Evolutionary conservation across 2,888 invertebrate species (phyloP).

Genomic region (Entomobrya proxima): DNA sequence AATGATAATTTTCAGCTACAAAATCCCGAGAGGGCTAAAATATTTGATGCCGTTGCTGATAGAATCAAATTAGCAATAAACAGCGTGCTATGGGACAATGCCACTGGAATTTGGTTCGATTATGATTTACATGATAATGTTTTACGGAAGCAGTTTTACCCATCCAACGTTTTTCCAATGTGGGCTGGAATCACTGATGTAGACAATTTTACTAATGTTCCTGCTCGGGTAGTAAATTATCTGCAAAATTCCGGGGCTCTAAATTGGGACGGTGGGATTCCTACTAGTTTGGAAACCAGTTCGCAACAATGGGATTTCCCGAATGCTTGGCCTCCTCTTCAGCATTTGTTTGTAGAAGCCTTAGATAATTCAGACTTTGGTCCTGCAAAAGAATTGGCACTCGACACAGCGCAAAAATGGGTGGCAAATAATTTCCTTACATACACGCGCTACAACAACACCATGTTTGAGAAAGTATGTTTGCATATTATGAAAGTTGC

Average conservation of each 20-base stretch:
- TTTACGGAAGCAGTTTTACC: constrained; percentile 83
- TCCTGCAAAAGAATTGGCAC: constrained; percentile 83
- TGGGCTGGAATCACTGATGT: constrained; percentile 80
- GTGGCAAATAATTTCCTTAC: constrained; percentile 87
- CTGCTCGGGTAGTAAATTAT: constrained; percentile 82
- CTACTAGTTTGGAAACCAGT: constrained; percentile 86
- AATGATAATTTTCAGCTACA: constrained; percentile 18
- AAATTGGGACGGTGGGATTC: constrained; percentile 85
- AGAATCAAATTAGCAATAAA: constrained; percentile 82
- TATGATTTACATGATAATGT: constrained; percentile 83
- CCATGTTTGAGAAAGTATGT: constrained; percentile 89
- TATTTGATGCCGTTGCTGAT: constrained; percentile 78
- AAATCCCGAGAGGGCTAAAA: not conserved
- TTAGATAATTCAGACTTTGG: constrained; percentile 84
- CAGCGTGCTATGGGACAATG: constrained; percentile 85
- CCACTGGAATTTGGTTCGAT: constrained; percentile 88
- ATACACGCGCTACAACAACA: constrained; percentile 79
- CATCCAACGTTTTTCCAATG: constrained; percentile 85
- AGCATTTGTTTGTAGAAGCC: constrained; percentile 89
- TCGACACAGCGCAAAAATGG: constrained; percentile 88
- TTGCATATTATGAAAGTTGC: not conserved
- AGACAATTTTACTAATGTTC: constrained; percentile 70
- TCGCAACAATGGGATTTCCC: constrained; percentile 80
- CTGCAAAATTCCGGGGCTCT: constrained; percentile 82
- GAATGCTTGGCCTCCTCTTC: constrained; percentile 89